These are phyloP conservation scores for Drosophila rhopaloa DNA, from an alignment of 1,140 invertebrate genomes.

Conservation along the genomic window DNA sequence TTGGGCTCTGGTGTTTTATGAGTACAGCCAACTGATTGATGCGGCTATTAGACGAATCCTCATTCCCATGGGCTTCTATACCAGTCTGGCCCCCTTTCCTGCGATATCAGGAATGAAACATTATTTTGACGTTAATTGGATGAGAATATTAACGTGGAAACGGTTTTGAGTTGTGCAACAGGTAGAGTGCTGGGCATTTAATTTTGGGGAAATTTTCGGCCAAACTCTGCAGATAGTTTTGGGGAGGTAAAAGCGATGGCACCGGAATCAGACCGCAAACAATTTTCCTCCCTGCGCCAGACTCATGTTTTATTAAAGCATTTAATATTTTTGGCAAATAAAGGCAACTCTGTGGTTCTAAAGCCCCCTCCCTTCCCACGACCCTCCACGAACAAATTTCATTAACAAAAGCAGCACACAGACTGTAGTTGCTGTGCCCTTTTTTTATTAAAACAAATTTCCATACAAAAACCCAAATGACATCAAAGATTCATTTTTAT, in stretches of 20 bases:
- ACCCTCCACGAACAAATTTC: conserved; percentile 55
- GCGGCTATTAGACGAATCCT: conserved; percentile 74
- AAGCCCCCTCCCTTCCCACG: background rate
- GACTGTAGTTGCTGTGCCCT: conserved; percentile 51
- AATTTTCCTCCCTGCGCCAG: conserved; percentile 11
- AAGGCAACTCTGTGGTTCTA: conserved; percentile 26
- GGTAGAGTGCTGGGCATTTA: conserved; percentile 37
- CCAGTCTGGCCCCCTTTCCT: background rate
- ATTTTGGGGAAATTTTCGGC: conserved; percentile 63
- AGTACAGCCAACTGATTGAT: conserved; percentile 73
- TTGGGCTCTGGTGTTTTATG: conserved; percentile 70
- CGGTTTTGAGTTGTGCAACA: conserved; percentile 6
- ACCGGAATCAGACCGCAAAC: conserved; percentile 20
- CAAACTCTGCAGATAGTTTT: conserved; percentile 10
- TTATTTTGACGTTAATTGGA: conserved; percentile 76
- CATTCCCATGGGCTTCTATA: conserved; percentile 32
- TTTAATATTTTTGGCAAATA: conserved; percentile 80
- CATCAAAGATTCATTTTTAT: conserved; percentile 82
- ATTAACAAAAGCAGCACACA: conserved; percentile 65
- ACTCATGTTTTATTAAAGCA: conserved; percentile 67
- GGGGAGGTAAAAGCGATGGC: background rate
- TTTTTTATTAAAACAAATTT: conserved; percentile 78
- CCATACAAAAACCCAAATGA: conserved; percentile 77
- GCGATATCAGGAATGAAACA: conserved; percentile 30
- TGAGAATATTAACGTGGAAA: conserved; percentile 10